phyloP scores from a whole-genome alignment of 2,888 invertebrate species.

The Diaprepes abbreviatus region DNA sequence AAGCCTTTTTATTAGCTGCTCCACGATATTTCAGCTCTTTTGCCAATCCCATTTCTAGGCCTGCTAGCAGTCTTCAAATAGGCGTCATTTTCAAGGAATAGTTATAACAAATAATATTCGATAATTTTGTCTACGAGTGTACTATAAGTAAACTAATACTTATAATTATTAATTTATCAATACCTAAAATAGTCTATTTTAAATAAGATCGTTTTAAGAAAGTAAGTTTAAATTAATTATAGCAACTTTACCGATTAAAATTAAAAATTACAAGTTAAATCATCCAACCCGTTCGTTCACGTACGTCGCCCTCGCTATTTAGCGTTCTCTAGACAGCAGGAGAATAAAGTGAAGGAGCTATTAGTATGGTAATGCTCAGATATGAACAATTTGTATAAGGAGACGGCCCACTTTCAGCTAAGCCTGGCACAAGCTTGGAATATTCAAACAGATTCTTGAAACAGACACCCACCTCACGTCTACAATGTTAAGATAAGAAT shows the following conservation, averaged over 20 bases:
- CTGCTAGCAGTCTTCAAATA: too few relatives aligned
- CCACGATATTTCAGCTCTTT: too few relatives aligned
- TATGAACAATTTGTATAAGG: slow-evolving; percentile 67
- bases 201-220: not conserved
- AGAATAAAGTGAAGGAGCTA: slow-evolving; percentile 64
- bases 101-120: too few relatives aligned
- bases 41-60: too few relatives aligned
- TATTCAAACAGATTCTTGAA: slow-evolving; percentile 66
- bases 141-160: too few relatives aligned
- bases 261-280: slow-evolving; percentile 28
- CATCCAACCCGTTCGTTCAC: slow-evolving; percentile 32
- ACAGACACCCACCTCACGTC: slow-evolving; percentile 67
- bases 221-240: not conserved
- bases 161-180: too few relatives aligned
- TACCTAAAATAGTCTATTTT: too few relatives aligned
- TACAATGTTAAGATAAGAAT: slow-evolving; percentile 65
- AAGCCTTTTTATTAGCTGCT: too few relatives aligned
- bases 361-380: slow-evolving; percentile 67
- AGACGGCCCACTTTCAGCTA: slow-evolving; percentile 61
- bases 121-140: too few relatives aligned
- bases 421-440: slow-evolving; percentile 68
- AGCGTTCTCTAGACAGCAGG: slow-evolving; percentile 45
- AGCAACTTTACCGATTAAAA: slow-evolving; percentile 6
- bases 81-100: too few relatives aligned
- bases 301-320: slow-evolving; percentile 22